Base-by-base conservation (phyloP, 2,797 vertebrate species). In the Amblyopsis hoosieri region DNA sequence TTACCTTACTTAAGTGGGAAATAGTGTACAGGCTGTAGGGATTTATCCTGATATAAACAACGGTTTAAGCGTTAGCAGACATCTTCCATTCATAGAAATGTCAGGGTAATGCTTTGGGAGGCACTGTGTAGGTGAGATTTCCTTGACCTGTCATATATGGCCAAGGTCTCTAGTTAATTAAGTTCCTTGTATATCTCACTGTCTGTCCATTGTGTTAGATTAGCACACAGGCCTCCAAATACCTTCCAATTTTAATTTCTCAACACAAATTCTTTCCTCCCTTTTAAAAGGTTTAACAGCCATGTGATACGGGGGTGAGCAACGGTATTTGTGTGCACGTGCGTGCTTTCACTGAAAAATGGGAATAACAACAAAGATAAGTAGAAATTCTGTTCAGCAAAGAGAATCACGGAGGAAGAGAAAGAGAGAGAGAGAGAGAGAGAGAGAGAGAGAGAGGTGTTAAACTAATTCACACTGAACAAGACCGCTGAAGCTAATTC, bases 111-210 rank as follows among this genome's bases (percentile, higher is more conserved):
- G 65, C 57, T 45, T 73, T 72, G 67, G 62, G 78, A 83, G 66
- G 64, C 78, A 82, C 61, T 61, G 55, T 74, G 67, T 77, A 72
- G 74, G 66, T 84, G 79, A 84, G 71, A 72, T 85, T 86, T 47
- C 79, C 78, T 86, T 88, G 87, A 89, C 80, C 83, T 79, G 72
- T 58, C 74, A 72, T 86, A 68, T 80, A 80, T 86, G 72, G 73
- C 74, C 80, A 81, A 83, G 84, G 80, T 85, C 83, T 73, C 66
- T 11, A 57, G 77, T 84, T 89, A 89, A 89, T 86, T 85, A 84
- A 76, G 79, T 77, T 85, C 78, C 66, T 75, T 79, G 65, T 77
- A 71, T 65, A 79, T 69, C 74, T 62, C 79, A 64, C 64, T 79
- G 66, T 57, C 67, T 71, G 64, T 61, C 79, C 75, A 77, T 87